Evolutionary conservation across 64 coral and sea anemone genomes (phyloP), one percentile per base, ranked within the genome.

Genomic region (Hydrozoanthus tunicans): DNA sequence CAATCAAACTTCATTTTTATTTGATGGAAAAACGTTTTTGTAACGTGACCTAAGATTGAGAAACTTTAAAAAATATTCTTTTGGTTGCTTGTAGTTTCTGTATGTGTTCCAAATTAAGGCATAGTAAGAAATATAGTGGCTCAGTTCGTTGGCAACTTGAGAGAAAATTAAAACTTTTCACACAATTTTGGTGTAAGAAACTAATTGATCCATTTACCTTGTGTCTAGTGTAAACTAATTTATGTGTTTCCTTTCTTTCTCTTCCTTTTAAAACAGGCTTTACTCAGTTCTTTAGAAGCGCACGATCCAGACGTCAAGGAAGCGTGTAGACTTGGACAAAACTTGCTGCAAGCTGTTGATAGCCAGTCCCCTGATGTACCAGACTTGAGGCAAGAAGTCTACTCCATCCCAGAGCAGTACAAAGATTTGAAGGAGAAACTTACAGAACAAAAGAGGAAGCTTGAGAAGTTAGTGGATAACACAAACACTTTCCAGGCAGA

Each of bases 361-460:
- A 83, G 62, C 65, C 77, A 93, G 1, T 94, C 95, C 9, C 77
- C 95, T 14, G 95, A 94, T 73, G 95, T 97, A 27, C 61, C 82
- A 6, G 55, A 91, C 25, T 68, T 97, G 14, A 93, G 90, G 13
- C 88, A 97, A 77, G 95, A 97, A 94, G 92, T 97, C 6, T 71
- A 84, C 26, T 82, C 80, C 6, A 90, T 97, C 24, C 89, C 91
- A 9, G 90, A 80, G 25, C 85, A 71, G 56, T 90, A 90, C 79
- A 82, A 55, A 8, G 84, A 94, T 6, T 70, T 97, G 5, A 97
- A 83, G 54, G 90, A 66, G 9, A 77, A 91, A 43, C 83, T 97
- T 32, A 81, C 79, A 61, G 95, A 94, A 64, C 95, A 94, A 68
- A 86, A 97, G 57, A 23, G 51, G 11, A 83, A 90, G 25, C 89